phyloP scores from a whole-genome alignment of 2,113 vertebrate genomes.

The Caracal caracal region DNA sequence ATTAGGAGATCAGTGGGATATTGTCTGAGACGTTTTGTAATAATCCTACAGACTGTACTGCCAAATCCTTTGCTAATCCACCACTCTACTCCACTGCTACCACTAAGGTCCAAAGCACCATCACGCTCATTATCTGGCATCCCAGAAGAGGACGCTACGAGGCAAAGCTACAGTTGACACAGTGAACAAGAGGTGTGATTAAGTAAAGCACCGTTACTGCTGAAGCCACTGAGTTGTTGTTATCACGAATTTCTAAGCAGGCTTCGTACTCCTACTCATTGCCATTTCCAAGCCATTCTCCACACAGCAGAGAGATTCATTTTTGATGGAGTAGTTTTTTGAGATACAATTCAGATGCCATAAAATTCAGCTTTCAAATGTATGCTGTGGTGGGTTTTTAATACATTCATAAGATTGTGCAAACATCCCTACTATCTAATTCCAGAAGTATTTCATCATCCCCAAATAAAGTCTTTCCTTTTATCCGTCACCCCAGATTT shows the following conservation, averaged over 20 bases:
- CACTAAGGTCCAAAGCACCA: neutral
- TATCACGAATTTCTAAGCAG: neutral
- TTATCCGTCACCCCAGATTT: neutral
- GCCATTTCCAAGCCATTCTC: neutral
- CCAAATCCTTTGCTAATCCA: neutral
- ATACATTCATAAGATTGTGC: neutral
- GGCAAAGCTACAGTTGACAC: neutral
- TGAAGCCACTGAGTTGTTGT: neutral
- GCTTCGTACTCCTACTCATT: neutral
- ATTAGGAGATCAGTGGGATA: neutral
- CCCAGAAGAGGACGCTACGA: neutral
- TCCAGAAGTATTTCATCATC: neutral
- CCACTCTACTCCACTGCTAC: neutral
- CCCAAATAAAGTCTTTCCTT: neutral
- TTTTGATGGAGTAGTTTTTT: neutral
- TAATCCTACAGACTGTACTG: neutral
- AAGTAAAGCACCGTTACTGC: neutral
- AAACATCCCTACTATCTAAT: neutral
- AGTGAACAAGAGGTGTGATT: too few species aligned
- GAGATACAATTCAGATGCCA: neutral
- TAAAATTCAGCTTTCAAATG: constrained; percentile 8
- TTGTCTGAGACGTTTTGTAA: neutral
- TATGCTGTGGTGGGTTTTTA: neutral
- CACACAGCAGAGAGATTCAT: neutral
- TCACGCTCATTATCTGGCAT: neutral